A percentile compares a stretch with the other conserved stretches of the same genome.
Conservation (phyloP, 2,797 vertebrate genomes). For the Aldrovandia affinis region DNA sequence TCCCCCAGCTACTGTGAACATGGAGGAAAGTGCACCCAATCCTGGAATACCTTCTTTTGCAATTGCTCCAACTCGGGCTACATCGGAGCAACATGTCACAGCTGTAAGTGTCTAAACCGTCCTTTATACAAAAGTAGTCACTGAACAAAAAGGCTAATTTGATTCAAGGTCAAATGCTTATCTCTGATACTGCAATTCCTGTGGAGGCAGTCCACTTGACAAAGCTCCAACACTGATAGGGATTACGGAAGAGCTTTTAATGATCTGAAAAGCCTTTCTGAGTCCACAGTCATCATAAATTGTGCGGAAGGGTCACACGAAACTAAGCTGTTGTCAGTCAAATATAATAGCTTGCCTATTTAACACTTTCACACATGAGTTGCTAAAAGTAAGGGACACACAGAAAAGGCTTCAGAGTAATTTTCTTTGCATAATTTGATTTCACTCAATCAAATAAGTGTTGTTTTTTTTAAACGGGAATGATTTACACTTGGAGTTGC, state of each 20-base stretch:
- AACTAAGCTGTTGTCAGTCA: conserved; percentile 51
- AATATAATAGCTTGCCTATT: conserved; percentile 42
- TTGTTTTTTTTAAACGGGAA: not conserved
- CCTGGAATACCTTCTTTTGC: conserved; percentile 91
- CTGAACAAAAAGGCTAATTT: not conserved
- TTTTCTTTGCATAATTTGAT: conserved; percentile 31
- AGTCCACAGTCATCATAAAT: conserved; percentile 32
- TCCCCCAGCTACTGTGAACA: conserved; percentile 93
- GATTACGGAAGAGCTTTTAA: conserved; percentile 38
- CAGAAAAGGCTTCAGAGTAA: not conserved
- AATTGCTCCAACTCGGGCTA: conserved; percentile 89
- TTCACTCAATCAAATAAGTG: conserved; percentile 15
- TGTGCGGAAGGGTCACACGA: conserved; percentile 22
- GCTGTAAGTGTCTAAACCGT: conserved; percentile 75
- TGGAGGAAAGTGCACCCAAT: conserved; percentile 87
- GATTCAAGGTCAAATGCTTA: conserved; percentile 31
- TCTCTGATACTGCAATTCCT: conserved; percentile 9
- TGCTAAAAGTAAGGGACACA: conserved; percentile 35
- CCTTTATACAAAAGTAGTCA: conserved; percentile 1
- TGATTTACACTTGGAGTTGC: not conserved
- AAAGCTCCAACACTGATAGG: conserved; percentile 29
- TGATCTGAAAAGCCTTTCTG: conserved; percentile 32
- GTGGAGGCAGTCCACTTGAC: conserved; percentile 1
- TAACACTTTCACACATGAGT: conserved; percentile 48
- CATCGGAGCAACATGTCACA: conserved; percentile 90